Percentiles rank a stretch among this genome's conserved stretches.
Conservation (phyloP, 2,888 invertebrate species). For the Drosophila falleni region DNA sequence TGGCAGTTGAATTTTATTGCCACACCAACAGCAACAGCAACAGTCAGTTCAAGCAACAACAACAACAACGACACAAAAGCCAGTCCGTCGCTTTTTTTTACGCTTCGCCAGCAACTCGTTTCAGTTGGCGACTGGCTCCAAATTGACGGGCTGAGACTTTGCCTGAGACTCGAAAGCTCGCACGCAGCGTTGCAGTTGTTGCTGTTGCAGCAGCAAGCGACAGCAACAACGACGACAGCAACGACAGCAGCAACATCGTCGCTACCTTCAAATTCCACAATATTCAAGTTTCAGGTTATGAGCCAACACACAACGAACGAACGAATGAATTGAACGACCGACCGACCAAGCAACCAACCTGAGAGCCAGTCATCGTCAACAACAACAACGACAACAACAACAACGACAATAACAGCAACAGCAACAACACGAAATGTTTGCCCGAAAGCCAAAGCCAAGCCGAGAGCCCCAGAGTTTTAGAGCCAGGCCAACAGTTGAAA, state of each 20-base stretch:
- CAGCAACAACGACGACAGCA: conserved; percentile 32
- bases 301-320: conserved; percentile 64
- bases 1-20: conserved; percentile 77
- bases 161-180: conserved; percentile 75
- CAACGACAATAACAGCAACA: conserved; percentile 18
- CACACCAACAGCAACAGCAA: conserved; percentile 68
- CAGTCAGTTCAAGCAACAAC: not conserved
- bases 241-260: conserved; percentile 43
- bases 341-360: conserved; percentile 45
- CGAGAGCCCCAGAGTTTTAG: conserved; percentile 61
- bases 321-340: conserved; percentile 37
- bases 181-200: conserved; percentile 72
- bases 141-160: conserved; percentile 59
- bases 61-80: conserved; percentile 48
- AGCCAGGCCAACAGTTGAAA: conserved; percentile 65
- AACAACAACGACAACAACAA: conserved; percentile 42
- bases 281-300: conserved; percentile 81
- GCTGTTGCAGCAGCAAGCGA: conserved; percentile 38
- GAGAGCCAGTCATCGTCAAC: conserved; percentile 77
- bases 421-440: conserved; percentile 67
- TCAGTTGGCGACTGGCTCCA: conserved; percentile 75
- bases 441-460: conserved; percentile 78
- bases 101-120: conserved; percentile 80
- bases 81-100: conserved; percentile 59
- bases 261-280: conserved; percentile 81